A percentile compares a stretch with the other conserved stretches of the same genome.
Conservation (phyloP, 2,113 vertebrate genomes). For the Stegastes partitus region DNA sequence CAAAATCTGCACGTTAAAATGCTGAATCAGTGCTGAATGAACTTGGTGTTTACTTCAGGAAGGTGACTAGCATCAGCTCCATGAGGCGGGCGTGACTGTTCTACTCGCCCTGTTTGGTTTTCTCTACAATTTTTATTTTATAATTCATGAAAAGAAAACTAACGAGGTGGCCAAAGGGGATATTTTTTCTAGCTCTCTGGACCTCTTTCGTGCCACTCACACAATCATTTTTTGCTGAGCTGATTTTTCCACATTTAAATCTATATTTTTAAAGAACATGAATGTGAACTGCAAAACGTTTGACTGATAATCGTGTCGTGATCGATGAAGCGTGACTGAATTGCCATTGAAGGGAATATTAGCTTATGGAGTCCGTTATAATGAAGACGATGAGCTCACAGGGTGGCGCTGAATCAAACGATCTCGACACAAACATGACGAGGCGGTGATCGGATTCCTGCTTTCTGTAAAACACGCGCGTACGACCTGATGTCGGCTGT, state of each 20-base stretch:
- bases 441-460: not conserved
- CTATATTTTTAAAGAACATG: not conserved
- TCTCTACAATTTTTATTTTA: not conserved
- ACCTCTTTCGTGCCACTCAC: slow-evolving; percentile 12
- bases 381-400: not conserved
- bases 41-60: not conserved
- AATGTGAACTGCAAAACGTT: slow-evolving; percentile 8
- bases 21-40: not conserved
- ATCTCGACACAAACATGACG: not conserved
- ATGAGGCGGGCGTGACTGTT: not conserved
- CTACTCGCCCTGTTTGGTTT: not conserved
- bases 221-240: not conserved
- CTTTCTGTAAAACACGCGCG: not conserved
- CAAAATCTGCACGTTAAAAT: not conserved
- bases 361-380: not conserved
- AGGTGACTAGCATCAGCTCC: not conserved
- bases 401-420: not conserved
- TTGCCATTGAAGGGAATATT: not conserved
- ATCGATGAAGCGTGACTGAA: slow-evolving; percentile 26
- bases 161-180: slow-evolving; percentile 16
- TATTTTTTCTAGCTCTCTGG: slow-evolving; percentile 8
- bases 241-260: slow-evolving; percentile 4
- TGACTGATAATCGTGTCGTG: slow-evolving; percentile 8
- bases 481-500: slow-evolving; percentile 14
- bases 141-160: not conserved